Conservation (phyloP, 2,888 invertebrate species). For the Chloromyia formosa region DNA sequence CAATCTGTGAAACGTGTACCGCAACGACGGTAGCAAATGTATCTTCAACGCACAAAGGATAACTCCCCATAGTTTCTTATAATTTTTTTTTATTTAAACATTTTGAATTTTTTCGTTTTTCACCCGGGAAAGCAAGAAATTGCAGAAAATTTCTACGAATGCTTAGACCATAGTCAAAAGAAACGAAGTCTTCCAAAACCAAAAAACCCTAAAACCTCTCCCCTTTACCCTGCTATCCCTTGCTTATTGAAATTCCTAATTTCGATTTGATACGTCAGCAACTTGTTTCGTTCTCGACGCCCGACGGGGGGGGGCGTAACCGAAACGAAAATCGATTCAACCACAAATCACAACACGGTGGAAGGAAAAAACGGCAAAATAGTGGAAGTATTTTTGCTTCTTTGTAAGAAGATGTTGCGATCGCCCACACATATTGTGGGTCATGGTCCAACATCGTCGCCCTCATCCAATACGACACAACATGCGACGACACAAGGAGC, state of each 20-base stretch:
- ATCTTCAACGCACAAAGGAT: neutral
- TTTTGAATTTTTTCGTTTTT: no score
- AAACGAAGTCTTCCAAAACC: no score
- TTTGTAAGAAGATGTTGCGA: constrained; percentile 64
- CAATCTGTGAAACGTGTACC: neutral
- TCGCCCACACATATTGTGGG: constrained; percentile 66
- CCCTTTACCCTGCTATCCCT: no score
- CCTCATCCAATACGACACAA: constrained; percentile 52
- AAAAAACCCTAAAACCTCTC: no score
- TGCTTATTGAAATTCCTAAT: no score
- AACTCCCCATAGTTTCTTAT: neutral
- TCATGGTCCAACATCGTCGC: constrained; percentile 59
- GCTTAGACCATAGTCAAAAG: no score
- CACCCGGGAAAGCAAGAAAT: no score
- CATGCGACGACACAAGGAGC: constrained; percentile 34
- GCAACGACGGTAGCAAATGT: neutral
- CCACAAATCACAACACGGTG: constrained; percentile 40
- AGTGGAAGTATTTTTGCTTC: constrained; percentile 53
- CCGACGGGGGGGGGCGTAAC: no score
- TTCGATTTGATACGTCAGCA: no score
- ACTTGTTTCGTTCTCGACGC: no score
- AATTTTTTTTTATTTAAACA: neutral
- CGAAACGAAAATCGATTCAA: no score
- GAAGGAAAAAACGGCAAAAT: constrained; percentile 51
- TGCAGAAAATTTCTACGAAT: no score